Percentiles rank a stretch among this genome's conserved stretches.
phyloP scores from a whole-genome alignment of 2,888 invertebrate genomes.

The Epinotia bilunana region DNA sequence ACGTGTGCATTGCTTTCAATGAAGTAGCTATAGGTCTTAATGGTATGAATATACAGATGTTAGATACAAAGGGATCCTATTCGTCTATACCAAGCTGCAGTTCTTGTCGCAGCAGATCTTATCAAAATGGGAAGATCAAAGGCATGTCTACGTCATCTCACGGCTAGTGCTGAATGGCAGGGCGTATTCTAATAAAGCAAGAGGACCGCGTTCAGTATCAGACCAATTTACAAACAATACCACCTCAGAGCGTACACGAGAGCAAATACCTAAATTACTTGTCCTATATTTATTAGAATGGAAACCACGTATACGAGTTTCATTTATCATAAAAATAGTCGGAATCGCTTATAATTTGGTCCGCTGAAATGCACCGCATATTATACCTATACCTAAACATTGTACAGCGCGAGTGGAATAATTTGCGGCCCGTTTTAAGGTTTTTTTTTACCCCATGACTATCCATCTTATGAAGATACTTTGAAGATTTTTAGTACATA shows the following conservation, averaged over 20 bases:
- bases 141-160: constrained; percentile 11
- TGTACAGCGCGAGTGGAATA: no score
- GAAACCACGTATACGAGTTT: neutral
- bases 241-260: neutral
- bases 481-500: no score
- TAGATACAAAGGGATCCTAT: neutral
- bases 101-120: constrained; percentile 10
- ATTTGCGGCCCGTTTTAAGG: no score
- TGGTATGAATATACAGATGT: no score
- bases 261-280: neutral
- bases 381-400: no score
- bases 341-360: neutral
- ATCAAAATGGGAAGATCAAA: constrained; percentile 15
- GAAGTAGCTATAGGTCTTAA: no score
- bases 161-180: neutral
- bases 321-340: neutral
- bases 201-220: neutral
- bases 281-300: neutral
- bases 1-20: no score
- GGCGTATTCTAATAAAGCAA: neutral
- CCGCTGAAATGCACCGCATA: neutral
- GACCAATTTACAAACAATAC: constrained; percentile 14
- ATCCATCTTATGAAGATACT: no score
- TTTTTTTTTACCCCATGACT: no score
- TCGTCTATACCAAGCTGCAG: neutral